Conservation (phyloP, 2,113 vertebrate genomes). For the Centropus unirufus region DNA sequence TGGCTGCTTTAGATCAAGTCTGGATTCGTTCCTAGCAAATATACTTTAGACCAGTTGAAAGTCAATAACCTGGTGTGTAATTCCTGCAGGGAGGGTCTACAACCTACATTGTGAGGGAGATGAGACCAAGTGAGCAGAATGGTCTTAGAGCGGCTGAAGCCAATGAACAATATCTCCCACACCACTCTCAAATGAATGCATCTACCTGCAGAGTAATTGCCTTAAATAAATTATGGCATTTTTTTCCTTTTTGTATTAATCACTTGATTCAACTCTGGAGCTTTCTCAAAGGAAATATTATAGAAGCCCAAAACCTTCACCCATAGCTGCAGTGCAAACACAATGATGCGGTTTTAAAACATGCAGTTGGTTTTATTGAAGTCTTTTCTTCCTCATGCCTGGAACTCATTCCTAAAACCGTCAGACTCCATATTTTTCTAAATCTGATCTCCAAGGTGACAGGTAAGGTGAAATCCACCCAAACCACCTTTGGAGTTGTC, state of each 20-base stretch:
- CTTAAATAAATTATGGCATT: background rate
- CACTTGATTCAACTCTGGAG: background rate
- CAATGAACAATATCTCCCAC: background rate
- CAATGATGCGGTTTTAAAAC: background rate
- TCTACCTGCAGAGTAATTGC: background rate
- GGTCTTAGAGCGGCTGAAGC: background rate
- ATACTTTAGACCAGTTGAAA: constrained; percentile 7
- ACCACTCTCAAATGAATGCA: background rate
- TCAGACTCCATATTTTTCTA: background rate
- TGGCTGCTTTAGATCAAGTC: constrained; percentile 52
- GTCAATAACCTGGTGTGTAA: background rate
- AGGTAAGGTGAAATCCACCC: background rate
- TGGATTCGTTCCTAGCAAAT: constrained; percentile 55
- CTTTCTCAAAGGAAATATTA: background rate
- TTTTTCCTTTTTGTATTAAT: background rate
- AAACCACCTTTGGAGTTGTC: background rate
- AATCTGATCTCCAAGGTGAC: background rate
- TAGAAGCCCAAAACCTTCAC: background rate
- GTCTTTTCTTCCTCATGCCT: background rate
- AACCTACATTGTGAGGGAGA: constrained; percentile 11
- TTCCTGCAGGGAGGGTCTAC: background rate
- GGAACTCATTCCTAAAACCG: background rate
- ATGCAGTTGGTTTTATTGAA: background rate
- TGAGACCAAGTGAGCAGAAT: constrained; percentile 15
- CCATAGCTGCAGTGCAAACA: background rate